Evolutionary conservation across 2,113 vertebrate species (phyloP), one percentile per base, ranked within the genome.

Genomic region (Rhinopomastus cyanomelas): DNA sequence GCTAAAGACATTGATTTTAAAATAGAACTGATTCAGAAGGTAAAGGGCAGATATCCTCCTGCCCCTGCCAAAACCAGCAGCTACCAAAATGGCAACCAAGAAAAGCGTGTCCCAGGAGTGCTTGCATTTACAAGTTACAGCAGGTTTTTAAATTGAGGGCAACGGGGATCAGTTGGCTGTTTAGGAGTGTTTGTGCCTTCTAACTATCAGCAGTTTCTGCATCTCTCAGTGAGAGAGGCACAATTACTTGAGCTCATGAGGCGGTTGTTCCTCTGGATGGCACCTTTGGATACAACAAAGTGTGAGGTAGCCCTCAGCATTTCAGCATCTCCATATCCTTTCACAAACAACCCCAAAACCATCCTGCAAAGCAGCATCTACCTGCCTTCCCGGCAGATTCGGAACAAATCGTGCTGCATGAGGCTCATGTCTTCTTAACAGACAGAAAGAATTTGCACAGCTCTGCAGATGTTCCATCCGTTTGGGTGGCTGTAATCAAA

Each of bases 71-170:
- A 85, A 94, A 85, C 0, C 72, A 89, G 73, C 68, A 74, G 76
- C 77, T 91, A 82, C 79, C 79, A 72, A 85, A 90, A 73, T 60
- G 56, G 52, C 83, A 95, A 77, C 74, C 5, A 12, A 46, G 67
- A 79, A 42, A 67, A 67, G 74, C 20, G 20, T 51, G 64, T 69
- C 93, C 80, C 13, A 1, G 32, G 75, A 89, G 85, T 56, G 85
- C 65, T 39, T 39, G 56, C 6, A 4, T 82, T 89, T 87, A 55
- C 51, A 81, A 79, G 74, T 76, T 89, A 90, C 60, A 79, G 62
- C 71, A 82, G 25, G 66, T 74, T 80, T 89, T 87, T 77, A 87
- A 92, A 93, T 89, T 74, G 84, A 94, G 95, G 81, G 80, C 82
- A 91, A 86, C 69, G 71, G 53, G 44, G 85, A 68, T 92, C 75